Conservation (phyloP, 23 tunicate genomes). For the Ciona savignyi region DNA sequence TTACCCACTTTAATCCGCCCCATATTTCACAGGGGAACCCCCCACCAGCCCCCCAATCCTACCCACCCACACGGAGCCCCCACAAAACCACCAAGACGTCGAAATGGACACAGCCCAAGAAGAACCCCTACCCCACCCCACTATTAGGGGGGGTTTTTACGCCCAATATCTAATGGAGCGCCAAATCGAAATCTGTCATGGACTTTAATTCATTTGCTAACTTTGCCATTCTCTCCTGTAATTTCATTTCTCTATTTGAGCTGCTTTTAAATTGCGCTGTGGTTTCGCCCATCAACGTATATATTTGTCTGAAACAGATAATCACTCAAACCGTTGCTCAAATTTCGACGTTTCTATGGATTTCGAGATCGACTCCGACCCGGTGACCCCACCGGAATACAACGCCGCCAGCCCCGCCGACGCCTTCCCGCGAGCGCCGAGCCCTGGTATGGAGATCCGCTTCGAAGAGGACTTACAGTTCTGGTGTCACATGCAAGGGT, state of each 20-base stretch:
- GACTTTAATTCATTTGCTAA: constrained; percentile 1
- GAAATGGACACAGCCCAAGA: neutral
- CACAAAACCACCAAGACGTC: neutral
- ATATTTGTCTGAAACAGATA: neutral
- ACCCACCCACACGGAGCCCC: neutral
- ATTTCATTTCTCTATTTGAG: neutral
- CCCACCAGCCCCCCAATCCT: neutral
- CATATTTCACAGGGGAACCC: neutral
- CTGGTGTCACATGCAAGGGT: constrained; percentile 81
- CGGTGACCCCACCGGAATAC: neutral
- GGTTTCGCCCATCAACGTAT: neutral
- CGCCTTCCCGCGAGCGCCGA: constrained; percentile 51
- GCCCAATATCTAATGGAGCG: constrained; percentile 40
- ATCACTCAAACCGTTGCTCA: neutral
- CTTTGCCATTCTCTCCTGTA: neutral
- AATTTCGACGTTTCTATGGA: neutral
- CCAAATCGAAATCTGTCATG: constrained; percentile 37
- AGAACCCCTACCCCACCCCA: neutral
- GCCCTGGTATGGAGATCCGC: constrained; percentile 84
- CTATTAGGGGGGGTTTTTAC: constrained; percentile 24
- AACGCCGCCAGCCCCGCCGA: neutral
- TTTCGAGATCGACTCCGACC: neutral
- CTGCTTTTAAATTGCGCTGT: neutral
- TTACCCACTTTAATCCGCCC: no score
- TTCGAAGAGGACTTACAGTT: constrained; percentile 42